These are phyloP conservation scores for Lasaia peninsularis DNA, from an alignment of 1,140 invertebrate genomes.

Conservation along the genomic window DNA sequence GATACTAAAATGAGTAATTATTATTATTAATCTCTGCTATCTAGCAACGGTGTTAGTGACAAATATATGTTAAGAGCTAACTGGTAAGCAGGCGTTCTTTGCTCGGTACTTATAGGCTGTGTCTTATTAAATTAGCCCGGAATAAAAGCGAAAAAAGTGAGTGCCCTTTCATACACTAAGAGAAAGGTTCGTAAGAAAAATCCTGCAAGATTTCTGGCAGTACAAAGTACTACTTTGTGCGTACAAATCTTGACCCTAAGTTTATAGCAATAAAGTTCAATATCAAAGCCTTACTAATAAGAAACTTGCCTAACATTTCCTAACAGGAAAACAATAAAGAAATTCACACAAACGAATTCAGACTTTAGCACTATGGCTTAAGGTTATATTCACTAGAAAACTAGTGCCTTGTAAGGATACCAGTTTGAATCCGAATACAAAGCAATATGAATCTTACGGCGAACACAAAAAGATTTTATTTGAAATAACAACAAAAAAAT, in stretches of 20 bases:
- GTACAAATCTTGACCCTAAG: background rate
- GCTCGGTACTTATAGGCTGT: too few species aligned
- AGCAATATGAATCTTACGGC: background rate
- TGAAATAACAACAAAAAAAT: background rate
- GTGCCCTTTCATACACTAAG: too few species aligned
- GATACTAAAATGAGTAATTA: too few species aligned
- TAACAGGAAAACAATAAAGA: constrained; percentile 1
- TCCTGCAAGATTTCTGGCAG: too few species aligned
- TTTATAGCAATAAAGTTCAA: background rate
- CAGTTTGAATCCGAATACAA: background rate
- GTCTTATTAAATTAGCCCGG: too few species aligned
- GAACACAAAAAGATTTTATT: background rate
- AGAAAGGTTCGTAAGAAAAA: too few species aligned
- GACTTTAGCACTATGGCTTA: background rate
- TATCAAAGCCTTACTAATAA: background rate
- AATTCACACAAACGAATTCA: background rate
- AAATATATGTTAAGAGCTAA: too few species aligned
- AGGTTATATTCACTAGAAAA: constrained; percentile 1
- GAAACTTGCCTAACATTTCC: background rate
- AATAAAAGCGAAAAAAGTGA: too few species aligned
- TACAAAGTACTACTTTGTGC: background rate
- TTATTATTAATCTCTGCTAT: too few species aligned
- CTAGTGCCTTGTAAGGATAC: background rate
- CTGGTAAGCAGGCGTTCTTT: too few species aligned
- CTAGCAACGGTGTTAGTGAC: too few species aligned